Evolutionary conservation across 2,113 vertebrate genomes (phyloP).

Genomic region (Myotis yumanensis): DNA sequence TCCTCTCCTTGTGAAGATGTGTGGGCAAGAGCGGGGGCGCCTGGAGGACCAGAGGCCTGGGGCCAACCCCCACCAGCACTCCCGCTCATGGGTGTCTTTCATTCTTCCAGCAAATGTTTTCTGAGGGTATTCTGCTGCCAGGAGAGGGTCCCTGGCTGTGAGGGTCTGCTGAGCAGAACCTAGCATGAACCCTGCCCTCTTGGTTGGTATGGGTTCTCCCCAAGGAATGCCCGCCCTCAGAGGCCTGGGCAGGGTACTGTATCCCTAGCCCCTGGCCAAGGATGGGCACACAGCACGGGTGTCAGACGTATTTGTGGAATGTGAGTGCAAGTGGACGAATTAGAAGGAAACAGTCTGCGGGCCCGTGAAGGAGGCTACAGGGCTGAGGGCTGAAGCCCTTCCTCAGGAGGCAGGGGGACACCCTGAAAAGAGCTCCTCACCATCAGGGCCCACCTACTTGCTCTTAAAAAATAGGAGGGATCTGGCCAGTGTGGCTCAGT

Average conservation of each 20-base stretch:
- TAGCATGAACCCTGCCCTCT: neutral
- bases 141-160: neutral
- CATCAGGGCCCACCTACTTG: neutral
- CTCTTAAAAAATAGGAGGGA: neutral
- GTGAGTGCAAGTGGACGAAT: fast-evolving
- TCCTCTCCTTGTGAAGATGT: neutral
- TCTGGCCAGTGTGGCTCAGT: no score
- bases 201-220: neutral
- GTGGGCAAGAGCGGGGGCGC: neutral
- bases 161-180: neutral
- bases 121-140: neutral
- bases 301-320: fast-evolving
- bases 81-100: neutral
- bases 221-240: neutral
- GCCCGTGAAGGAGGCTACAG: neutral
- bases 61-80: no score
- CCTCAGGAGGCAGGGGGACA: neutral
- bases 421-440: neutral
- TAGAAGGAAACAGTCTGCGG: neutral
- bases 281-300: fast-evolving
- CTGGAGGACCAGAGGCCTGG: neutral
- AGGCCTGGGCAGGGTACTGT: neutral
- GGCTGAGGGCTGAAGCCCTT: neutral
- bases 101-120: neutral
- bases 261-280: neutral